Evolutionary conservation across 2,888 invertebrate genomes (phyloP).

Genomic region (Brachyptera risi): DNA sequence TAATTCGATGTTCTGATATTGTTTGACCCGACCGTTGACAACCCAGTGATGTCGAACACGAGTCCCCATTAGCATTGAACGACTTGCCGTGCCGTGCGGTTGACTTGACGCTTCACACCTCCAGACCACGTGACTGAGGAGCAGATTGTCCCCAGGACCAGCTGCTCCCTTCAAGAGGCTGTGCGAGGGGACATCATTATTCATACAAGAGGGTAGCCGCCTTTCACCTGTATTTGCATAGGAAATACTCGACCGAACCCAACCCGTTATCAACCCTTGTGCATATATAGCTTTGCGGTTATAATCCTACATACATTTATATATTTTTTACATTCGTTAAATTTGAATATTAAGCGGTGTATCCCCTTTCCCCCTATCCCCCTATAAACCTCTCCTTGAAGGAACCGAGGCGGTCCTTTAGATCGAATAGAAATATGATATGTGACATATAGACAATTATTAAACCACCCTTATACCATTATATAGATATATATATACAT

Average conservation of each 20-base stretch:
- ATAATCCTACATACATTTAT: slow-evolving; percentile 21
- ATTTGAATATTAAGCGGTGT: slow-evolving; percentile 26
- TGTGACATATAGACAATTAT: slow-evolving; percentile 30
- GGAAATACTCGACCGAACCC: too few species aligned
- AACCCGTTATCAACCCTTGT: slow-evolving; percentile 8
- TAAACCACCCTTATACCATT: slow-evolving; percentile 18
- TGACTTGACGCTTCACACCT: too few species aligned
- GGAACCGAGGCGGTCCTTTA: slow-evolving; percentile 24
- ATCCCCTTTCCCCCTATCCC: slow-evolving; percentile 2
- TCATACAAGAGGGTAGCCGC: slow-evolving; percentile 27
- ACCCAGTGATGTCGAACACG: too few species aligned
- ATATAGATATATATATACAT: too few species aligned
- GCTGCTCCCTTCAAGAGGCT: too few species aligned
- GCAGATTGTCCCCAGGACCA: too few species aligned
- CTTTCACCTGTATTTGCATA: slow-evolving; percentile 33
- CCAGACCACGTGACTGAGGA: too few species aligned
- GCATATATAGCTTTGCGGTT: slow-evolving; percentile 22
- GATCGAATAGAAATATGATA: slow-evolving; percentile 29
- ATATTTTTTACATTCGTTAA: slow-evolving; percentile 26
- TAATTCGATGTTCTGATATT: too few species aligned
- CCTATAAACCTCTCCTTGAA: slow-evolving; percentile 15
- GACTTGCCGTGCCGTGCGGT: too few species aligned
- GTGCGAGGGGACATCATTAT: slow-evolving; percentile 27
- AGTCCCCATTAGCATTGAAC: too few species aligned
- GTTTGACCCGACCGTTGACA: too few species aligned